Base-by-base conservation (phyloP, 2,888 invertebrate genomes). In the Nomada fucata region DNA sequence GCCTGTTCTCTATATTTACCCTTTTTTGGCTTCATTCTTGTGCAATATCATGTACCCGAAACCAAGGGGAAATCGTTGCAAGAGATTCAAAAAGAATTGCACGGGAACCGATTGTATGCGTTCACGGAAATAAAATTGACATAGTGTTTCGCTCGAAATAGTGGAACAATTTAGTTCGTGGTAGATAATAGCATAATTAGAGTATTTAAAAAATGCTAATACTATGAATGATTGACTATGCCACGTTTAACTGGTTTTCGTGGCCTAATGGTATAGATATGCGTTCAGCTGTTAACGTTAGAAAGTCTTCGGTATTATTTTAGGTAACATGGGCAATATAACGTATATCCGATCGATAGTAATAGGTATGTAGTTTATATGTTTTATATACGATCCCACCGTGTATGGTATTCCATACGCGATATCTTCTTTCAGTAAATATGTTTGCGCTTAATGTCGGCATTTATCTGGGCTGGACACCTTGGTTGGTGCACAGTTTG, bases 41-140 rank as follows among this genome's bases (percentile, higher is more conserved):
- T 79, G 9, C 85, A 76, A 29, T 72, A 70, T n/a, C 81, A 70
- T 52, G 82, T 89, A 9, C 89, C 88, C 0, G 88, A 89, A 26
- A 89, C 89, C 4, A 88, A 82, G 26, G 86, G 83, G 0, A 87
- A 84, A 64, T 88, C 89, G 23, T 57, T 89, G 44, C 89, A 88
- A 60, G 86, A 89, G 50, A 86, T 89, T 61, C 89, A 89, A 42
- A 44, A 61, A 4, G 67, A 80, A 10, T 52, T 86, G 61, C 79
- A 86, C 26, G 74, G 64, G 9, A 20, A 29, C 42, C 69, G 73
- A 64, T 11, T 63, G 36, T 63, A 53, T 20, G n/a, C n/a, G n/a
- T n/a, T 52, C 53, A 10, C 36, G 36, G 36, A 36, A n/a, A 4
- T 15, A 44, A 44, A 11, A 18, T 53, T 42, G n/a, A 7, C 63